These are phyloP conservation scores for Poecilia wingei DNA, from an alignment of 2,797 vertebrate species.

Conservation along the genomic window DNA sequence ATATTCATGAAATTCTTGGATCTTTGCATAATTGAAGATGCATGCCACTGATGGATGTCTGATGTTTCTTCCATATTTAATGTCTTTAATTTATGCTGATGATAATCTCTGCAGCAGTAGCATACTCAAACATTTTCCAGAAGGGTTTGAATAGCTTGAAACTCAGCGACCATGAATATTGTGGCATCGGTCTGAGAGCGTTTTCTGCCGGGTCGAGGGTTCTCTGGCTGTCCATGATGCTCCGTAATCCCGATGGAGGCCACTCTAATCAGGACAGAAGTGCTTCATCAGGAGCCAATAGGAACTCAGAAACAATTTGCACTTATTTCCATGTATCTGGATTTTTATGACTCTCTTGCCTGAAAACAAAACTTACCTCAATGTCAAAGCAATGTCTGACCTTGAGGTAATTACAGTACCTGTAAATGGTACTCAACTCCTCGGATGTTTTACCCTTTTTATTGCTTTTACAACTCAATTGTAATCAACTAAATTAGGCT, in stretches of 20 bases:
- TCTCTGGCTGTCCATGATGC: conserved; percentile 18
- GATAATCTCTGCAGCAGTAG: conserved; percentile 20
- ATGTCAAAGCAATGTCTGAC: neutral
- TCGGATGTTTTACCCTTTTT: neutral
- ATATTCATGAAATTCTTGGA: neutral
- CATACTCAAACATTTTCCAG: conserved; percentile 20
- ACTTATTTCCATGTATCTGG: conserved; percentile 46
- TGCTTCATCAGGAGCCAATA: conserved; percentile 34
- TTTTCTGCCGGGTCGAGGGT: conserved; percentile 40
- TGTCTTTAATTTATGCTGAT: conserved; percentile 43
- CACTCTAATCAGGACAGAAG: conserved; percentile 67
- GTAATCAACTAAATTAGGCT: neutral
- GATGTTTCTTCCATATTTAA: neutral
- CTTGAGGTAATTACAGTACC: neutral
- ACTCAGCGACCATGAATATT: conserved; percentile 17
- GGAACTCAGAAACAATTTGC: conserved; percentile 47
- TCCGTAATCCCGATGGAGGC: conserved; percentile 26
- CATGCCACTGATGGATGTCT: neutral
- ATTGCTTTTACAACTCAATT: neutral
- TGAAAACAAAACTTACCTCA: neutral
- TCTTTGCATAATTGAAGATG: neutral
- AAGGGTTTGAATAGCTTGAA: conserved; percentile 31
- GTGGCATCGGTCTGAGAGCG: conserved; percentile 11
- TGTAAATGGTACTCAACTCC: neutral
- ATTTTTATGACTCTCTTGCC: conserved; percentile 3